A percentile compares a stretch with the other conserved stretches of the same genome.
These are phyloP conservation scores for Margarornis squamiger DNA, from an alignment of 2,797 vertebrate genomes.

Conservation along the genomic window DNA sequence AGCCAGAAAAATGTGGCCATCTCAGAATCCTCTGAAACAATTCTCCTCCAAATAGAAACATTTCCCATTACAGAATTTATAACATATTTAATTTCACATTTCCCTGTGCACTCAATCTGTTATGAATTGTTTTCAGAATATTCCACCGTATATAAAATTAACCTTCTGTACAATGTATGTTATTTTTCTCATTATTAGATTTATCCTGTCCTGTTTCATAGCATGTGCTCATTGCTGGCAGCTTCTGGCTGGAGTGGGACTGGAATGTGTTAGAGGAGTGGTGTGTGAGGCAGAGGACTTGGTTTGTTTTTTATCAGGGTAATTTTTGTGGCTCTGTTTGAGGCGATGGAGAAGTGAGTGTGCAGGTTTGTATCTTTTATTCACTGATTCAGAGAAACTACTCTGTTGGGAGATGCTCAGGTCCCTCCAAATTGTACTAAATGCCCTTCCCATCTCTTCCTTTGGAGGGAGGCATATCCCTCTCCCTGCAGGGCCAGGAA, in stretches of 20 bases:
- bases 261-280: not conserved
- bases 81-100: not conserved
- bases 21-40: conserved; percentile 23
- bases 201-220: not conserved
- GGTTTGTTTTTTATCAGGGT: not conserved
- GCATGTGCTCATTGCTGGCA: not conserved
- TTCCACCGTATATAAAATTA: not conserved
- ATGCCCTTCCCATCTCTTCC: not conserved
- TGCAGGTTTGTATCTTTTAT: not conserved
- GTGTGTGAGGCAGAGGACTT: not conserved
- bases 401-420: not conserved
- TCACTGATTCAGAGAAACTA: not conserved
- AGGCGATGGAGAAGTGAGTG: not conserved
- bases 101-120: not conserved
- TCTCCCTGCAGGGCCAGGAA: not conserved
- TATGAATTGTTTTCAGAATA: not conserved
- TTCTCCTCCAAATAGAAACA: not conserved
- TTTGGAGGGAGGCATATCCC: not conserved
- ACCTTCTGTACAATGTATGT: not conserved
- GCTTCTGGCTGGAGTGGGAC: not conserved
- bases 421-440: not conserved
- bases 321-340: not conserved
- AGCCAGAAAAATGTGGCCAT: conserved; percentile 59
- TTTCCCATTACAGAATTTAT: not conserved
- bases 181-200: not conserved